A percentile compares a stretch with the other conserved stretches of the same genome.
These are phyloP conservation scores for Castor canadensis DNA, from an alignment of 2,113 vertebrate species.

Conservation along the genomic window DNA sequence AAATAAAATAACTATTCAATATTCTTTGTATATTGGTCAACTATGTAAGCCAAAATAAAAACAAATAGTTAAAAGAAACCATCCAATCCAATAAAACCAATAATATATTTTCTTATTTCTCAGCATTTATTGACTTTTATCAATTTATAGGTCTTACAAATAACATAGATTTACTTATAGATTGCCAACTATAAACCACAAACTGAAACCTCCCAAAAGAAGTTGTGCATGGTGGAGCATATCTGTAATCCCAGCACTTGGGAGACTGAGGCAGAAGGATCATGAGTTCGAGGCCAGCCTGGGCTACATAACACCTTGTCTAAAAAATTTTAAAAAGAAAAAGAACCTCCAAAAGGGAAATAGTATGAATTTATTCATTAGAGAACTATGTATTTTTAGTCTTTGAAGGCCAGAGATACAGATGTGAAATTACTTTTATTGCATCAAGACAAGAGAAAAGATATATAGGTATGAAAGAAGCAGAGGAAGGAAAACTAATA, in stretches of 20 bases:
- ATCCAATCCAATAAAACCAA: neutral
- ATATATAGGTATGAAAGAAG: neutral
- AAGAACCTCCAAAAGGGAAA: neutral
- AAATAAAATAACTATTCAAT: constrained; percentile 1
- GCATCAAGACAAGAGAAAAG: neutral
- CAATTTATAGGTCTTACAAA: neutral
- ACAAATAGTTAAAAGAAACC: neutral
- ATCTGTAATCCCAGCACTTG: too few relatives aligned
- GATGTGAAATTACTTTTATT: neutral
- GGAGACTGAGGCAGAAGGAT: too few relatives aligned
- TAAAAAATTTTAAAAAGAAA: too few relatives aligned
- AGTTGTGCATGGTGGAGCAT: too few relatives aligned
- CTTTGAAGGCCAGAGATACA: neutral
- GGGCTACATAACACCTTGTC: too few relatives aligned
- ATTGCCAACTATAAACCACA: neutral
- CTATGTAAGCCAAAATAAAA: neutral
- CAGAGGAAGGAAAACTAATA: neutral
- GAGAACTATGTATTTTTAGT: neutral
- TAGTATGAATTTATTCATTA: neutral
- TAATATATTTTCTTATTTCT: constrained; percentile 18
- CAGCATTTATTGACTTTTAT: neutral
- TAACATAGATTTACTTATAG: neutral
- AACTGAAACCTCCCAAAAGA: too few relatives aligned
- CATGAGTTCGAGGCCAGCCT: too few relatives aligned
- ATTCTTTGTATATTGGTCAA: neutral